A percentile compares a stretch with the other conserved stretches of the same genome.
Conservation (phyloP, 2,113 vertebrate species). For the Myotis lucifugus region DNA sequence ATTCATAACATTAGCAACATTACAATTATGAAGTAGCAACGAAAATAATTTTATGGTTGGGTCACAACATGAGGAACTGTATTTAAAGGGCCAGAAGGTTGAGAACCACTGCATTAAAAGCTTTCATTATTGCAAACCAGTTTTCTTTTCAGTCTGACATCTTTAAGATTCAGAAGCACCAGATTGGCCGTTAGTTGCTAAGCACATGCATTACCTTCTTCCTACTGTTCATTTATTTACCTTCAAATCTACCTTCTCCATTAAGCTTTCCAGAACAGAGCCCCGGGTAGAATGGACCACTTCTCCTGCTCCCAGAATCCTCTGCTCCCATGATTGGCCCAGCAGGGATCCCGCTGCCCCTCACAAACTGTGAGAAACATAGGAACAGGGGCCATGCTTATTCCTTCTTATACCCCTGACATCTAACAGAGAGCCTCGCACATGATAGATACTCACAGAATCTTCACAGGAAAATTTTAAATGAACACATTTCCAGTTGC, state of each 20-base stretch:
- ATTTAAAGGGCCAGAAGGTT: no score
- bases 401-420: not conserved
- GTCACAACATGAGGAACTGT: no score
- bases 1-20: no score
- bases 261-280: not conserved
- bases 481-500: not conserved
- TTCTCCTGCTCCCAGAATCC: not conserved
- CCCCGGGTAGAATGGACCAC: not conserved
- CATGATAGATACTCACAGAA: not conserved
- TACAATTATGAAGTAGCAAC: no score
- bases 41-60: no score
- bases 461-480: not conserved
- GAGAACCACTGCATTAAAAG: not conserved
- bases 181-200: not conserved
- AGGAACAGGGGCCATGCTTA: not conserved
- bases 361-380: not conserved
- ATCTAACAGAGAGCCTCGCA: not conserved
- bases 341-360: not conserved
- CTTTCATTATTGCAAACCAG: not conserved
- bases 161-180: not conserved
- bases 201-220: not conserved
- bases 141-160: not conserved
- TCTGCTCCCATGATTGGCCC: not conserved
- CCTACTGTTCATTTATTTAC: not conserved
- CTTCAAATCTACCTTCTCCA: not conserved